A percentile compares a stretch with the other conserved stretches of the same genome.
phyloP scores from a whole-genome alignment of 2,797 vertebrate genomes.

The Crenuchus spilurus region DNA sequence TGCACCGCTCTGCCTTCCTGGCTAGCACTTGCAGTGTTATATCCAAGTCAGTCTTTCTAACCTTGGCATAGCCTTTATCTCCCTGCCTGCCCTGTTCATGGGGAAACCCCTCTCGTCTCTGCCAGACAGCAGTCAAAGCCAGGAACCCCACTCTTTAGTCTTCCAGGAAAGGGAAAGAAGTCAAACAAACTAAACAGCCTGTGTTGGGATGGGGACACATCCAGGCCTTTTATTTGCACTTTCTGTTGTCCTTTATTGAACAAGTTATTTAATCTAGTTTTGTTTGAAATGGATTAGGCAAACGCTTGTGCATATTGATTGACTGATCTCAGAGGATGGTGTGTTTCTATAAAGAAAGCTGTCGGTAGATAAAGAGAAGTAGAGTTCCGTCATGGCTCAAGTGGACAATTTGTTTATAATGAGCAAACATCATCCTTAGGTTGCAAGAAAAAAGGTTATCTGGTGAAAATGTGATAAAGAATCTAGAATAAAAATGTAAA shows the following conservation, averaged over 20 bases:
- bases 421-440: not conserved
- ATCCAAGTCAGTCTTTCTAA: conserved; percentile 52
- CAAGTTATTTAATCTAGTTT: conserved; percentile 47
- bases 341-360: conserved; percentile 13
- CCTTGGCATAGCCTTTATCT: conserved; percentile 64
- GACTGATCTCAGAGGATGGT: conserved; percentile 38
- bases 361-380: not conserved
- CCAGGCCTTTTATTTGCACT: not conserved
- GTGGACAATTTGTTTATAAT: not conserved
- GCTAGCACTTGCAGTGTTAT: conserved; percentile 57
- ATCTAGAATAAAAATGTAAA: not conserved
- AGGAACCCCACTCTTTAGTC: not conserved
- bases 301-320: conserved; percentile 38
- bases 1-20: conserved; percentile 64
- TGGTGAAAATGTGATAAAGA: not conserved
- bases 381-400: not conserved
- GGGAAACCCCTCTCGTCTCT: conserved; percentile 25
- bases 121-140: conserved; percentile 6
- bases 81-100: conserved; percentile 45
- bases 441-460: not conserved
- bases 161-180: not conserved
- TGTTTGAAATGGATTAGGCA: conserved; percentile 43
- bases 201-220: not conserved
- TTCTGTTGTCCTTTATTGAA: conserved; percentile 38
- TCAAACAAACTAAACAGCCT: not conserved